Percentiles rank a stretch among this genome's conserved stretches.
These are phyloP conservation scores for Carassius carassius DNA, from an alignment of 2,113 vertebrate species.

Conservation along the genomic window DNA sequence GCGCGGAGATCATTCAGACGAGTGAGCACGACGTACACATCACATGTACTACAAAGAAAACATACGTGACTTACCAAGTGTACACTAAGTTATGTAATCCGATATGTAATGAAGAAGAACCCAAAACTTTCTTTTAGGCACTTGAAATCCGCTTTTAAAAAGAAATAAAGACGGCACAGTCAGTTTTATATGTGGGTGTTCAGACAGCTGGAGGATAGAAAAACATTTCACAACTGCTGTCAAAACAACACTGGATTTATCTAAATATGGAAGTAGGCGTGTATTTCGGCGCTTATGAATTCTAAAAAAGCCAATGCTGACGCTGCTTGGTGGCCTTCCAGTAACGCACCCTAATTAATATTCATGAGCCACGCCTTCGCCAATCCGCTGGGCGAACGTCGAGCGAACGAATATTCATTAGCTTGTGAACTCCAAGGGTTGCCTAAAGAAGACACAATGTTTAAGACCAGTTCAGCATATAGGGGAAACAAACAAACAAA, in stretches of 20 bases:
- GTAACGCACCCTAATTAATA: not conserved
- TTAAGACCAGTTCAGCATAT: not conserved
- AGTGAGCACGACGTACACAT: not conserved
- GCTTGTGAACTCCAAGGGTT: not conserved
- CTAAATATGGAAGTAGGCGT: slow-evolving; percentile 28
- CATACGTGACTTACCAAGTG: slow-evolving; percentile 9
- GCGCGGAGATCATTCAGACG: not conserved
- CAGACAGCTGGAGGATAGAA: not conserved
- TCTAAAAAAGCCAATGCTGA: not conserved
- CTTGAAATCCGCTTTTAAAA: not conserved
- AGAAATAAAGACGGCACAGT: no score
- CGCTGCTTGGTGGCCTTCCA: not conserved
- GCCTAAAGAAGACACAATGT: not conserved
- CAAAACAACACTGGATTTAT: slow-evolving; percentile 23
- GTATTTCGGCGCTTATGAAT: not conserved
- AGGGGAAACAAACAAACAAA: not conserved
- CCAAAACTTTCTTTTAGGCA: not conserved
- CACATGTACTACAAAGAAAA: not conserved
- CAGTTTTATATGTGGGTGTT: not conserved
- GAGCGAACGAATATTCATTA: not conserved
- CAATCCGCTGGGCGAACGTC: not conserved
- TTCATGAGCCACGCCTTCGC: not conserved
- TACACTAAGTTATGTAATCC: not conserved
- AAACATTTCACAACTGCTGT: not conserved
- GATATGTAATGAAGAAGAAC: not conserved